Evolutionary conservation across 1,140 invertebrate species (phyloP).

Genomic region (Camponotus pennsylvanicus): DNA sequence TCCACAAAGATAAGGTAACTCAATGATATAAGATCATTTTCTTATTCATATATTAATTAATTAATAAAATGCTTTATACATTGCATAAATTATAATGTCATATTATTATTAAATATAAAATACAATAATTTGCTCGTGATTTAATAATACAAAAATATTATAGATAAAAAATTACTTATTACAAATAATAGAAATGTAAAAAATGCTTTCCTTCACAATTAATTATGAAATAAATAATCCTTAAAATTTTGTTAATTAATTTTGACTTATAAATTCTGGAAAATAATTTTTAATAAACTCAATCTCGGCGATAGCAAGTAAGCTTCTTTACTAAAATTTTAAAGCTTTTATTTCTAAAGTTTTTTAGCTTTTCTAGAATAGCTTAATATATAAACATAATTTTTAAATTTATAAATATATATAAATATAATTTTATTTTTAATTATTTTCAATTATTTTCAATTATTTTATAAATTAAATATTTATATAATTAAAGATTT

Average conservation of each 20-base stretch:
- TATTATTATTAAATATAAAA: not conserved
- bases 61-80: not conserved
- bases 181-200: no score
- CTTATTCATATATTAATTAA: not conserved
- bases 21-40: not conserved
- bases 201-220: slow-evolving; percentile 10
- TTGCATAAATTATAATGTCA: not conserved
- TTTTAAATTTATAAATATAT: no score
- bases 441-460: not conserved
- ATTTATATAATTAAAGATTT: no score
- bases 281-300: not conserved
- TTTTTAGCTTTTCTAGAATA: not conserved
- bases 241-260: not conserved
- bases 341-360: not conserved
- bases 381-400: not conserved
- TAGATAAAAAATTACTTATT: not conserved
- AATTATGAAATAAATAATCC: not conserved
- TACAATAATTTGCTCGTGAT: not conserved
- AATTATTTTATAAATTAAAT: slow-evolving; percentile 1
- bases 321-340: no score
- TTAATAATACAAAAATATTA: not conserved
- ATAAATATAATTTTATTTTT: not conserved
- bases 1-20: slow-evolving; percentile 85
- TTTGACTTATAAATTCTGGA: not conserved
- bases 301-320: not conserved